Evolutionary conservation across 2,797 vertebrate species (phyloP), one percentile per base, ranked within the genome.

Genomic region (Staurois parvus): DNA sequence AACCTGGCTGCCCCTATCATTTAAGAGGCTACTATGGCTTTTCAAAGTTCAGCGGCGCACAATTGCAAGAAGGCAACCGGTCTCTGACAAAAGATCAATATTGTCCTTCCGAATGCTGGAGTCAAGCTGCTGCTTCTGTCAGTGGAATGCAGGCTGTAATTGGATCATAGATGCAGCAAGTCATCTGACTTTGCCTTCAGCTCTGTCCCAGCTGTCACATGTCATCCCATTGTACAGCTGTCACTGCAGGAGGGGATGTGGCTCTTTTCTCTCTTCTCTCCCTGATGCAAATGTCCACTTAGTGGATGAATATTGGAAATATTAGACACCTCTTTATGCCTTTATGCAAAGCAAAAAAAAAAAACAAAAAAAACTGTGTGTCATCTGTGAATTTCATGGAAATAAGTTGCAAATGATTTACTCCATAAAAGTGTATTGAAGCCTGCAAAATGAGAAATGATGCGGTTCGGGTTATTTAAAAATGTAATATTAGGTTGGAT

Each of bases 71-170:
- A 94, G 96, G 96, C 96, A 95, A 96, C 95, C 94, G 96, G 95
- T 95, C 95, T 95, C 95, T 99, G 98, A 98, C 98, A 98, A 97
- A 96, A 97, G 98, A 99, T 99, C 98, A 96, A 99, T 99, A 96
- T 91, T 95, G 97, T 98, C 97, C 96, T 96, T 95, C 94, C 92
- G 95, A 94, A 96, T 93, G 95, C 96, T 94, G 96, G 95, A 96
- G 96, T 96, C 96, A 95, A 96, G 96, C 97, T 97, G 97, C 95
- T 96, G 96, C 95, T 95, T 96, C 96, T 99, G 97, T 98, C 98
- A 98, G 97, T 96, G 96, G 96, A 96, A 95, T 96, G 95, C 93
- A 95, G 89, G 96, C 97, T 96, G 96, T 99, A 99, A 99, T 99
- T 99, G 98, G 98, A 97, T 97, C 96, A 96, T 93, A 96, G 96